Conservation (phyloP, 2,888 invertebrate genomes). For the Lochmaea crataegi region DNA sequence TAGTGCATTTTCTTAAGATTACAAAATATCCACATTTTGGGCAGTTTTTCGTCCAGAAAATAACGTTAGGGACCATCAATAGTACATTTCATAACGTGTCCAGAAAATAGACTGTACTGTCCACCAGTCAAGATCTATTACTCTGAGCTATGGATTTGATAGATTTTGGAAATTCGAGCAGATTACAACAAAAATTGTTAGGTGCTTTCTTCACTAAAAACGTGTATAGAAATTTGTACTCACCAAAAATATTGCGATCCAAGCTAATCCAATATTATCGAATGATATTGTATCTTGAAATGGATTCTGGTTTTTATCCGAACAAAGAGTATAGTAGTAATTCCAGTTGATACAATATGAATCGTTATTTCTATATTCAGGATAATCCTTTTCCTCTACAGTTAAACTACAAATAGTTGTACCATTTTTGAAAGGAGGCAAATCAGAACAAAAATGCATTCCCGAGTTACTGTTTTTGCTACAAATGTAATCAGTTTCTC, state of each 20-base stretch:
- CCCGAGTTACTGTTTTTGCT: slow-evolving; percentile 92
- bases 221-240: slow-evolving; percentile 62
- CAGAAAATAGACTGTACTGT: no score
- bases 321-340: slow-evolving; percentile 96
- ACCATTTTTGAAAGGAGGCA: slow-evolving; percentile 83
- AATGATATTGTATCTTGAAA: slow-evolving; percentile 99
- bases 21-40: no score
- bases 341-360: slow-evolving; percentile 97
- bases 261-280: slow-evolving; percentile 99
- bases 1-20: no score
- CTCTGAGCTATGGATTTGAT: no score
- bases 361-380: slow-evolving; percentile 55
- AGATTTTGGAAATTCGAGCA: no score
- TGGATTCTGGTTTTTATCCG: slow-evolving; percentile 93
- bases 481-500: slow-evolving; percentile 97
- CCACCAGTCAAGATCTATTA: no score
- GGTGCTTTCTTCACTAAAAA: no score
- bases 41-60: no score
- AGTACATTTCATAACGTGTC: no score
- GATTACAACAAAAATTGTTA: no score
- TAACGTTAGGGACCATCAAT: no score
- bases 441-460: slow-evolving; percentile 89
- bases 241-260: slow-evolving; percentile 99
- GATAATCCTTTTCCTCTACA: slow-evolving; percentile 57
- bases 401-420: slow-evolving; percentile 82